A percentile compares a stretch with the other conserved stretches of the same genome.
These are phyloP conservation scores for Eulimnadia texana DNA, from an alignment of 1,140 invertebrate species.

Conservation along the genomic window DNA sequence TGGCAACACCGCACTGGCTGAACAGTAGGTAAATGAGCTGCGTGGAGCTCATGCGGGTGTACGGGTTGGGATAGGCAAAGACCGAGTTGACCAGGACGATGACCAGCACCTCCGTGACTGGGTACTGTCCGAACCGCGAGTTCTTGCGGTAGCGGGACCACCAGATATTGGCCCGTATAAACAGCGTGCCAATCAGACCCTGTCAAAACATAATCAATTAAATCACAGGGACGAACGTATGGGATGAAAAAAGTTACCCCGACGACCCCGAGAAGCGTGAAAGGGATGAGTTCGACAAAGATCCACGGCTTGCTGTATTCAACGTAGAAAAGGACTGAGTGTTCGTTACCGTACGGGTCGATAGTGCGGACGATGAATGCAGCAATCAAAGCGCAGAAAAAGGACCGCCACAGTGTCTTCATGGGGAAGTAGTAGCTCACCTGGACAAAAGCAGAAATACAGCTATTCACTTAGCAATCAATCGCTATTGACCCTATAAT, in stretches of 20 bases:
- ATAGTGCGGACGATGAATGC: constrained; percentile 94
- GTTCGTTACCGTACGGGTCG: constrained; percentile 98
- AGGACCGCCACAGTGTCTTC: constrained; percentile 97
- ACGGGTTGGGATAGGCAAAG: constrained; percentile 91
- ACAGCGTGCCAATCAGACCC: constrained; percentile 55
- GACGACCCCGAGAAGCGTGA: constrained; percentile 87
- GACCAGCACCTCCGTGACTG: constrained; percentile 88
- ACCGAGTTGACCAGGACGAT: constrained; percentile 87
- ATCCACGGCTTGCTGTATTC: constrained; percentile 99
- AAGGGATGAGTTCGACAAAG: constrained; percentile 94
- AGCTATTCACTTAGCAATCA: too few species aligned
- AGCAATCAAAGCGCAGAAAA: constrained; percentile 96
- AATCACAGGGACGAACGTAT: neutral
- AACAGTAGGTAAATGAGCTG: constrained; percentile 92
- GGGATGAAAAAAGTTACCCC: constrained; percentile 55
- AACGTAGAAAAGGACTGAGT: constrained; percentile 95
- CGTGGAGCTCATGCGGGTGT: constrained; percentile 92
- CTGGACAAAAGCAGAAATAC: constrained; percentile 34
- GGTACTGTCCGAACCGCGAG: constrained; percentile 90
- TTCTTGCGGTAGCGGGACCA: constrained; percentile 92
- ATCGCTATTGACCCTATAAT: neutral
- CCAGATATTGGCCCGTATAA: constrained; percentile 90
- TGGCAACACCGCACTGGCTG: constrained; percentile 87
- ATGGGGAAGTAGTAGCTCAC: constrained; percentile 98
- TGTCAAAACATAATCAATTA: neutral